Evolutionary conservation across 1,140 invertebrate species (phyloP).

Genomic region (Ceratina australensis): DNA sequence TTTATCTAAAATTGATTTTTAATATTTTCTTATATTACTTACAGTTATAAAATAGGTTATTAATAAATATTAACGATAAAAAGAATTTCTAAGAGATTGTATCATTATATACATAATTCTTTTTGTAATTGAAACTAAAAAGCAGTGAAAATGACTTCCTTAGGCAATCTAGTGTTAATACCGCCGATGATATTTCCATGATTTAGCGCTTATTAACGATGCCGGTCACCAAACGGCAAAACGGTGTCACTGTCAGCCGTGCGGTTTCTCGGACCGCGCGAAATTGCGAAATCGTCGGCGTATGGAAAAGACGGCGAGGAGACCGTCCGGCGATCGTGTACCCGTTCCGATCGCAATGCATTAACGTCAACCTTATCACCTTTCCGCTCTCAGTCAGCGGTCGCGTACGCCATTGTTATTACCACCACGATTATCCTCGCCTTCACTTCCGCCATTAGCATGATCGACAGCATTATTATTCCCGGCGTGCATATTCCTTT

Average conservation of each 20-base stretch:
- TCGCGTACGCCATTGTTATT: constrained; percentile 50
- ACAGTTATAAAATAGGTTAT: too few relatives aligned
- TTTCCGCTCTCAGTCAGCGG: constrained; percentile 28
- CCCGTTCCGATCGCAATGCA: constrained; percentile 46
- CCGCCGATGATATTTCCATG: constrained; percentile 16
- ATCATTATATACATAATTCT: too few relatives aligned
- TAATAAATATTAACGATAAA: too few relatives aligned
- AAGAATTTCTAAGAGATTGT: too few relatives aligned
- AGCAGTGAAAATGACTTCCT: too few relatives aligned
- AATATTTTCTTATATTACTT: too few relatives aligned
- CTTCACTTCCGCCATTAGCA: constrained; percentile 57
- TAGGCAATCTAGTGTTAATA: too few relatives aligned
- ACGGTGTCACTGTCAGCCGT: constrained; percentile 31
- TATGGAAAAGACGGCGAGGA: constrained; percentile 42
- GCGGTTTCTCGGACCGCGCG: background rate
- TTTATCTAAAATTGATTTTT: too few relatives aligned
- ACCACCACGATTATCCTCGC: constrained; percentile 53
- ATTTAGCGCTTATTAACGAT: constrained; percentile 31
- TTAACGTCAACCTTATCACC: constrained; percentile 59
- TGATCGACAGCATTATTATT: constrained; percentile 65
- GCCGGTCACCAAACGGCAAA: background rate
- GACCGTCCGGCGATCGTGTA: constrained; percentile 29
- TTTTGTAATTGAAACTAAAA: too few relatives aligned
- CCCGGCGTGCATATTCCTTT: constrained; percentile 43
- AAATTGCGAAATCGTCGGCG: constrained; percentile 28